Evolutionary conservation across 2,797 vertebrate species (phyloP), one percentile per base, ranked within the genome.

Genomic region (Falco concolor): DNA sequence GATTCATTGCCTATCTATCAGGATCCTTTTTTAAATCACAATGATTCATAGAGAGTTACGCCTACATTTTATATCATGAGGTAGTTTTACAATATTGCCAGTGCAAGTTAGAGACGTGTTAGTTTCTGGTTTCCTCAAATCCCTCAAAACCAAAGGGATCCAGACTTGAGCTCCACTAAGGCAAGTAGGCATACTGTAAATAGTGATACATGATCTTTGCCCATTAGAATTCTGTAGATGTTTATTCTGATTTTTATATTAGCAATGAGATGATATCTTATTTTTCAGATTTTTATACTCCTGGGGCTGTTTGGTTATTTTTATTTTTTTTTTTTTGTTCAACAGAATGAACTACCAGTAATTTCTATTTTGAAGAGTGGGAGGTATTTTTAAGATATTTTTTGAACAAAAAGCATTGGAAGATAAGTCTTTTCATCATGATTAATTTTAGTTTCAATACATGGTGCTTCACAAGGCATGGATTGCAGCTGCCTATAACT

Each of bases 41-140:
- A 15, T 97, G 97, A 95, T 97, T 97, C 94, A 96, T 81, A 69
- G 84, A 95, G 78, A 96, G 89, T 74, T 73, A 96, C 84, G 64
- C 93, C 98, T 82, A 98, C 98, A 97, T 98, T 99, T 97, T 98
- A 98, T 97, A 98, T 95, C 84, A 91, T 95, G 76, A 82, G 76
- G 19, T 13, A 23, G 57, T 92, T 82, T 82, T 95, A 82, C 93
- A 94, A 12, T 54, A 27, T 84, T 88, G 76, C 80, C 59, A 84
- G 49, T 38, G 22, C 60, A 54, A 67, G 78, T 6, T 89, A 59
- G 74, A 56, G 77, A 73, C 32, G 1, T 91, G 69, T 24, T 73
- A 80, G 49, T 67, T 95, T 88, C 88, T 95, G 72, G 40, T 56
- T 75, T 53, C 82, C 73, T 70, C 84, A 82, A 50, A 81, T 87